Conservation (phyloP, 2,888 invertebrate species). For the Congeria kusceri region DNA sequence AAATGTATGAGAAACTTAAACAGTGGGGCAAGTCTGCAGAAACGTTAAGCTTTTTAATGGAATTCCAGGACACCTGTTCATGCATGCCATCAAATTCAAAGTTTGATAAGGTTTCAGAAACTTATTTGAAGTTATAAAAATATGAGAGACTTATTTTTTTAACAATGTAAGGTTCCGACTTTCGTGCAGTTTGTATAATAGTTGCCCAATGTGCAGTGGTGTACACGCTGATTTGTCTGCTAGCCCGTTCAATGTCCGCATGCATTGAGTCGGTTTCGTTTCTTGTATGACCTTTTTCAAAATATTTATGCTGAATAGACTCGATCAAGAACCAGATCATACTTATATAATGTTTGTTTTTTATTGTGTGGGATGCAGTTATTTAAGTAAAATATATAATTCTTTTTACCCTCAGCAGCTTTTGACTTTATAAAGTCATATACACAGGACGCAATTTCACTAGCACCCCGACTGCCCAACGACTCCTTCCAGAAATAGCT, state of each 20-base stretch:
- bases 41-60: too few species aligned
- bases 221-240: slow-evolving; percentile 22
- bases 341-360: slow-evolving; percentile 35
- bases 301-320: slow-evolving; percentile 32
- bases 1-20: too few species aligned
- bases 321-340: slow-evolving; percentile 40
- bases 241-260: slow-evolving; percentile 35
- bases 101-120: too few species aligned
- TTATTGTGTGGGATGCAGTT: slow-evolving; percentile 35
- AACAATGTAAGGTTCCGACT: slow-evolving; percentile 27
- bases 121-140: too few species aligned
- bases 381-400: slow-evolving; percentile 18
- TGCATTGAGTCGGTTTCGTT: slow-evolving; percentile 46
- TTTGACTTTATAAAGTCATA: slow-evolving; percentile 11
- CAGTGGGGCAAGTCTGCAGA: too few species aligned
- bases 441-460: slow-evolving; percentile 41
- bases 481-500: slow-evolving; percentile 33
- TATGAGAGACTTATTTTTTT: too few species aligned
- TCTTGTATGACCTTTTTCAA: slow-evolving; percentile 40
- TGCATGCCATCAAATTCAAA: too few species aligned
- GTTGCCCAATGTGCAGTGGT: slow-evolving; percentile 44
- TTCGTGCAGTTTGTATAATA: slow-evolving; percentile 28
- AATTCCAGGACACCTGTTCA: too few species aligned
- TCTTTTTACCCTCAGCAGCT: not conserved
- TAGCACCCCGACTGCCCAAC: not conserved